Evolutionary conservation across 2,888 invertebrate species (phyloP), one percentile per base, ranked within the genome.

Genomic region (Agrenia bidenticulata): DNA sequence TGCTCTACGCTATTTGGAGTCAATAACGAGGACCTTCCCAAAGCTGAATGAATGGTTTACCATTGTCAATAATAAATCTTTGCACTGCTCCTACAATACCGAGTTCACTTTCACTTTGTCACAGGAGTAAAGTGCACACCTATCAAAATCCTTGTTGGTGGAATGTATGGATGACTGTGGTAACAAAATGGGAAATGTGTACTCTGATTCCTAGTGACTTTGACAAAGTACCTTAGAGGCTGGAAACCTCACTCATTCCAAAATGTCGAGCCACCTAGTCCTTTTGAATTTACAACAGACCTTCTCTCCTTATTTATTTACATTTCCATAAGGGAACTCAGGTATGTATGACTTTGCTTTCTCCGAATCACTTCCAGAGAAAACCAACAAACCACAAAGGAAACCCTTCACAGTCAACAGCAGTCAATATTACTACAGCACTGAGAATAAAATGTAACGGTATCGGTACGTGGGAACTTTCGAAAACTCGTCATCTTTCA

Each of bases 41-140:
- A 24, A 51, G 51, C 51, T 57, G 24, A 57, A 41, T 37, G 56
- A 41, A 57, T 57, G 56, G 56, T 57, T 58, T 61, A 39, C 54
- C 66, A 26, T 27, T 59, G 60, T 60, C 67, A 67, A 67, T 63
- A 67, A 67, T 67, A 63, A 63, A 63, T 63, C 67, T 63, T 63
- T 51, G 19, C 39, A 53, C 45, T 51, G n/a, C 15, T 13, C 15
- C 23, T 21, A 15, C 57, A 57, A 39, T 57, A 57, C 13, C 17
- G 17, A 23, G 11, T 51, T 19, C 21, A 32, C 54, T 54, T 54
- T 32, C 26, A 26, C 54, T 32, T 54, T 27, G 54, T 54, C 27
- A 27, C 37, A 54, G 23, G 51, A 51, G 7, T 51, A 51, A 51
- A 51, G 24, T 51, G 24, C 51, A 51, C 23, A 45, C 45, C 15